Conservation (phyloP, 2,888 invertebrate genomes). For the Sesia apiformis region DNA sequence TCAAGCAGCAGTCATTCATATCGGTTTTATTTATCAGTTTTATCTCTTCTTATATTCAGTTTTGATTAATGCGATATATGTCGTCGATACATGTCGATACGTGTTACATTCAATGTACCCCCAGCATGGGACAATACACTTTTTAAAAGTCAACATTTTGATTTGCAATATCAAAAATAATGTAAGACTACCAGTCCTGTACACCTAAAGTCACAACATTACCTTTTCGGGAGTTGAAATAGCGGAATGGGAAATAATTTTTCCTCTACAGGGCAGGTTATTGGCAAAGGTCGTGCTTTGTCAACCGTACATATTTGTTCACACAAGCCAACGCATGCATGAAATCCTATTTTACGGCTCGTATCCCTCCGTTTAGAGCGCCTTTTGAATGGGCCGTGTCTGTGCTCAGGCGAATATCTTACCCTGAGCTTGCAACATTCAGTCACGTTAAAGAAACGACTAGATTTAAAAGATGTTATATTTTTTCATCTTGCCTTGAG, state of each 20-base stretch:
- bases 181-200: too few species aligned
- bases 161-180: too few species aligned
- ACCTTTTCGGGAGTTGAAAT: background rate
- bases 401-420: constrained; percentile 56
- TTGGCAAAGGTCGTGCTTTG: constrained; percentile 63
- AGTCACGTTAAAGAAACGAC: constrained; percentile 26
- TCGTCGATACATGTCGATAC: too few species aligned
- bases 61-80: too few species aligned
- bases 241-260: constrained; percentile 29
- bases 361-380: constrained; percentile 65
- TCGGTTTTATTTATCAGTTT: too few species aligned
- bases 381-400: constrained; percentile 63
- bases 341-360: constrained; percentile 73
- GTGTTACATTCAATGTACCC: too few species aligned
- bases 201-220: background rate
- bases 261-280: constrained; percentile 30
- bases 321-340: constrained; percentile 68
- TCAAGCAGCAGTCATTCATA: too few species aligned
- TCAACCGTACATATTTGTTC: constrained; percentile 70
- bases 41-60: too few species aligned
- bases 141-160: too few species aligned
- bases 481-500: too few species aligned
- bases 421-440: constrained; percentile 31
- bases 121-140: too few species aligned
- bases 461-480: constrained; percentile 10